Evolutionary conservation across 2,888 invertebrate species (phyloP), one percentile per base, ranked within the genome.

Genomic region (Anaspis maculata): DNA sequence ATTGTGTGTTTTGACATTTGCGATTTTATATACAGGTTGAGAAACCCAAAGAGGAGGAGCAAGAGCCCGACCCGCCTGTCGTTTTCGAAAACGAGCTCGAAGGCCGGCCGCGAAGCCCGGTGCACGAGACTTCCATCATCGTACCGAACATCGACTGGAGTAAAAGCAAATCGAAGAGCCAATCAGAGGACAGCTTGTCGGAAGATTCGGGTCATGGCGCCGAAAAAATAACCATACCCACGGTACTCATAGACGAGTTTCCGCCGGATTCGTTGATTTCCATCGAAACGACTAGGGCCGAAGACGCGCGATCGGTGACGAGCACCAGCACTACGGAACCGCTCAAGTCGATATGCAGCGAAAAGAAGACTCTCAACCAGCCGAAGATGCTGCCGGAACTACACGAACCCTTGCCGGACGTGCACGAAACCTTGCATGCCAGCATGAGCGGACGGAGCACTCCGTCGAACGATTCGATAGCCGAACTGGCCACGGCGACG

Each of bases 401-500:
- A 16, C 51, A 56, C 28, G 53, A 40, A 19, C 49, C 54, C 6
- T 33, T 58, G 11, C 51, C 58, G 3, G 51, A 59, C 15, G 45
- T 55, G 13, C 60, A 61, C 42, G 51, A 50, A 30, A 48, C 51
- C 5, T 44, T 55, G 25, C 59, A 60, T 30, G 42, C 51, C 24
- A 36, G 25, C 57, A 57, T 38, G 10, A 25, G 15, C n/a, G 52
- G 54, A 30, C 50, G 31, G 9, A 10, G 12, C 4, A 5, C 24
- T 5, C 31, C 35, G 3, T 32, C 36, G 9, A 52, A 66, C 1
- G 62, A 61, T 25, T 83, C 83, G 0, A 75, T 79, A 32, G 76
- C 77, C 2, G 83, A 84, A 46, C 71, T 72, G 1, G 79, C 79
- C 0, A 81, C 81, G 0, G 75, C 82, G 1, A 83, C 82, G 1